These are phyloP conservation scores for Jacana jacana DNA, from an alignment of 2,113 vertebrate genomes.

Conservation along the genomic window DNA sequence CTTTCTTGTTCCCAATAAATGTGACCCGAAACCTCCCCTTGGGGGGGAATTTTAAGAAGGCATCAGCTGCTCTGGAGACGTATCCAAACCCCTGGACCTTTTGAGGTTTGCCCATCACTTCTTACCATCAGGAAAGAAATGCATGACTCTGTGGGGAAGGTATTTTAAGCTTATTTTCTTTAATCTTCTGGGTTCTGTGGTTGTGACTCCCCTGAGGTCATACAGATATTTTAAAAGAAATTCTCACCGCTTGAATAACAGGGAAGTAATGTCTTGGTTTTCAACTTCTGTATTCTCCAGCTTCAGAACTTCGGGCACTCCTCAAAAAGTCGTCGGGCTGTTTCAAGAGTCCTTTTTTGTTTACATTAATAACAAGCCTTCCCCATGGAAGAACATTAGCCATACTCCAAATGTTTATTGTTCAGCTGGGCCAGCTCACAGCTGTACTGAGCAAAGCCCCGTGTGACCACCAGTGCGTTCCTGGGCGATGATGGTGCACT, in stretches of 20 bases:
- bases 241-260: slow-evolving; percentile 34
- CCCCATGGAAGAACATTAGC: slow-evolving; percentile 32
- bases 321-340: neutral
- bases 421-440: slow-evolving; percentile 24
- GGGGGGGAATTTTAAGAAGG: neutral
- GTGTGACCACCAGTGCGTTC: slow-evolving; percentile 45
- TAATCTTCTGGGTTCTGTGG: slow-evolving; percentile 54
- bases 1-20: neutral
- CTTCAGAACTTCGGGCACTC: slow-evolving; percentile 6
- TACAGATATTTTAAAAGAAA: slow-evolving; percentile 54
- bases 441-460: slow-evolving; percentile 46
- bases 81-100: slow-evolving; percentile 20
- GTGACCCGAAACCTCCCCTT: neutral
- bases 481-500: slow-evolving; percentile 33
- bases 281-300: neutral
- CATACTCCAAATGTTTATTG: slow-evolving; percentile 54
- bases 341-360: slow-evolving; percentile 19
- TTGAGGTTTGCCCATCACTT: slow-evolving; percentile 24
- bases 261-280: neutral
- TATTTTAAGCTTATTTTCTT: slow-evolving; percentile 64
- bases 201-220: slow-evolving; percentile 41
- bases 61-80: neutral
- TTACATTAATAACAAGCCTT: slow-evolving; percentile 54
- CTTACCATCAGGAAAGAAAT: slow-evolving; percentile 9
- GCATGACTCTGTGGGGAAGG: slow-evolving; percentile 48